Percentiles rank a stretch among this genome's conserved stretches.
These are phyloP conservation scores for Semicossyphus pulcher DNA, from an alignment of 2,113 vertebrate genomes.

Conservation along the genomic window DNA sequence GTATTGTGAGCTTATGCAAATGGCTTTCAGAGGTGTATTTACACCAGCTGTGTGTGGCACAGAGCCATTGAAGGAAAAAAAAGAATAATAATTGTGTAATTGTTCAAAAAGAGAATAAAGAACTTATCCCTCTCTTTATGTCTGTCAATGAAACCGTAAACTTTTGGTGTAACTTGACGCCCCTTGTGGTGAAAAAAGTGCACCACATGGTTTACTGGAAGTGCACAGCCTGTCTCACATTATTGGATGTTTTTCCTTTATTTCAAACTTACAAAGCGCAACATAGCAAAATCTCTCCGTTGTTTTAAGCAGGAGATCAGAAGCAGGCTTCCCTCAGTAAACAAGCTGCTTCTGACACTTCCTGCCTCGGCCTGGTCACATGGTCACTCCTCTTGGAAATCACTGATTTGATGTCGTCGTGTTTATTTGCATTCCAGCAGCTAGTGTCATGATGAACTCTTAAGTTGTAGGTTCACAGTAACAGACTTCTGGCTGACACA, in stretches of 20 bases:
- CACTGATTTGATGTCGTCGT: slow-evolving; percentile 24
- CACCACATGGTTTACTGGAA: neutral
- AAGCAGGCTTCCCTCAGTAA: slow-evolving; percentile 1
- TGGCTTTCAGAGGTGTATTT: neutral
- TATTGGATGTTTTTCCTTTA: neutral
- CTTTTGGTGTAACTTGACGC: neutral
- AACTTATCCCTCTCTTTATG: neutral
- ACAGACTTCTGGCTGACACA: slow-evolving; percentile 27
- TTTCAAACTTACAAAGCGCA: neutral
- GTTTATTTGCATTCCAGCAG: slow-evolving; percentile 52
- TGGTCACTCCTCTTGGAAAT: slow-evolving; percentile 25
- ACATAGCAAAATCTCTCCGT: neutral
- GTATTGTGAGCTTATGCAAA: slow-evolving; percentile 5
- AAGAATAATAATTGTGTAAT: no score
- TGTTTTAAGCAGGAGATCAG: neutral
- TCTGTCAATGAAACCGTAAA: neutral
- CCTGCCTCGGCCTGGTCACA: neutral
- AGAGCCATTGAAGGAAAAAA: neutral
- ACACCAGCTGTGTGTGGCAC: neutral
- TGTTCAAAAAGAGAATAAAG: neutral
- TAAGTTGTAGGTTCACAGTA: neutral
- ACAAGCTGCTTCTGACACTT: slow-evolving; percentile 1
- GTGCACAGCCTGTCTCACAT: neutral
- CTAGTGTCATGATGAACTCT: slow-evolving; percentile 42
- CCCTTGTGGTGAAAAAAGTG: slow-evolving; percentile 26